Percentiles rank a stretch among this genome's conserved stretches.
Evolutionary conservation across 2,113 vertebrate species (phyloP).

Genomic region (Chloroceryle aenea): DNA sequence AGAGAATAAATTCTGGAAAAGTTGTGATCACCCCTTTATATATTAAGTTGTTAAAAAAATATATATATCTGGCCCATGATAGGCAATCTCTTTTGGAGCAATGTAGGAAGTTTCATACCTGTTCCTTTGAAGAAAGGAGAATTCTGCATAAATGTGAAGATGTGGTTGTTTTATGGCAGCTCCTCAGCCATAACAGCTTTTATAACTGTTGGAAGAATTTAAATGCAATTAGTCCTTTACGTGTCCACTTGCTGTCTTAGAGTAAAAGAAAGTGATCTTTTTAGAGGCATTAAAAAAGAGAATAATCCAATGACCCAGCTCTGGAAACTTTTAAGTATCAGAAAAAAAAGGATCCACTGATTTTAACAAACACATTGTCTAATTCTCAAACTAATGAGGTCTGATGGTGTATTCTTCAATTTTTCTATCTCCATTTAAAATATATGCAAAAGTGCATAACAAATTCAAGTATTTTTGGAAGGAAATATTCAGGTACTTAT

Average conservation of each 20-base stretch:
- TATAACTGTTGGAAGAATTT: conserved; percentile 68
- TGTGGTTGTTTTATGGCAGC: conserved; percentile 60
- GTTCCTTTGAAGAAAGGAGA: conserved; percentile 62
- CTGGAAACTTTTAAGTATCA: neutral
- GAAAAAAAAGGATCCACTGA: neutral
- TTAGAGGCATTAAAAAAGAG: neutral
- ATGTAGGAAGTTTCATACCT: conserved; percentile 58
- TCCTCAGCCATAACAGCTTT: conserved; percentile 62
- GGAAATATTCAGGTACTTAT: neutral
- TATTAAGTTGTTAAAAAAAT: neutral
- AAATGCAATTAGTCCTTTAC: conserved; percentile 50
- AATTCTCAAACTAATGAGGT: neutral
- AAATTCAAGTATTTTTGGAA: neutral
- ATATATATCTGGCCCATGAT: neutral
- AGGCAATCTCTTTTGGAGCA: conserved; percentile 20
- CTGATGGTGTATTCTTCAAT: neutral
- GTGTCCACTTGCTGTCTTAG: neutral
- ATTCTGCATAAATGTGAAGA: conserved; percentile 63
- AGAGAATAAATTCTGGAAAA: neutral
- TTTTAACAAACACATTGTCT: neutral
- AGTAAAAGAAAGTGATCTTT: neutral
- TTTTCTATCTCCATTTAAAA: neutral
- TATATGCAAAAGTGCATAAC: neutral
- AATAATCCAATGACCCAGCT: neutral
- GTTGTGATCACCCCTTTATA: neutral